These are phyloP conservation scores for Prorops nasuta DNA, from an alignment of 1,140 invertebrate genomes.

Conservation along the genomic window DNA sequence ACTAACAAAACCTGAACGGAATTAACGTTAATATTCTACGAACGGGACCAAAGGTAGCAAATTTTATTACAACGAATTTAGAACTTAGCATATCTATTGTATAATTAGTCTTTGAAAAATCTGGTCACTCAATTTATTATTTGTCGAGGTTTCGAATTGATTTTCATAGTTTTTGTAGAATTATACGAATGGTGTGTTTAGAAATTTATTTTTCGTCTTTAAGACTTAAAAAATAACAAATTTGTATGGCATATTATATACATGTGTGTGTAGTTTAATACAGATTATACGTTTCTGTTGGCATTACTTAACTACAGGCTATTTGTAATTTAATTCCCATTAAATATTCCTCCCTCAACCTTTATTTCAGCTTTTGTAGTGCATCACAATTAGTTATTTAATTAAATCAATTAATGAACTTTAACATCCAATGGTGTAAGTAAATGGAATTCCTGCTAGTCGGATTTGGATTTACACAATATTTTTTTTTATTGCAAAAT, in stretches of 20 bases:
- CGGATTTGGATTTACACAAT: no score
- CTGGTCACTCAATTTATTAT: constrained; percentile 29
- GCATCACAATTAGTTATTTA: no score
- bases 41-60: constrained; percentile 53
- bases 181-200: neutral
- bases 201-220: neutral
- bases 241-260: neutral
- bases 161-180: neutral
- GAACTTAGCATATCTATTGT: constrained; percentile 12
- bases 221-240: neutral
- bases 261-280: neutral
- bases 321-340: constrained; percentile 2
- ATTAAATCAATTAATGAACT: no score
- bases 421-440: no score
- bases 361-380: no score
- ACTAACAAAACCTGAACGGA: constrained; percentile 37
- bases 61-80: constrained; percentile 42
- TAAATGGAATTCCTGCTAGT: no score
- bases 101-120: constrained; percentile 24
- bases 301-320: neutral
- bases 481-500: no score
- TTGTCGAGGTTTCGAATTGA: neutral
- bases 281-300: neutral
- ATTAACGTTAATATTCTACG: constrained; percentile 47
- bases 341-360: no score